Percentiles rank a stretch among this genome's conserved stretches.
Conservation (phyloP, 2,888 invertebrate genomes). For the Catocala sponsa region DNA sequence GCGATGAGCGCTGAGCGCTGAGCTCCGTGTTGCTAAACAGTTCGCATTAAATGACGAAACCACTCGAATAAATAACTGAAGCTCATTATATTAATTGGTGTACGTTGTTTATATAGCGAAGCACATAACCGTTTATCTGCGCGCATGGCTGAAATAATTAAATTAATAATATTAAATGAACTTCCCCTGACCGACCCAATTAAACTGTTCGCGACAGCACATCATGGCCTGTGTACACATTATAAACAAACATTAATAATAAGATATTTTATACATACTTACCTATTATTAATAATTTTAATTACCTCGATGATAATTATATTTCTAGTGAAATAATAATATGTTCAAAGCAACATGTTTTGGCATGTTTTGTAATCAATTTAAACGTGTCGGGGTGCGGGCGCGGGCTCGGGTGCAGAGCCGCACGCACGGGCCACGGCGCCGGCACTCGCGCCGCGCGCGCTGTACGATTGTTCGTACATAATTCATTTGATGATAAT, state of each 20-base stretch:
- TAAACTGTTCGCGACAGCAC: conserved; percentile 17
- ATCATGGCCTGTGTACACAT: conserved; percentile 1
- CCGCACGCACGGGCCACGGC: too few relatives aligned
- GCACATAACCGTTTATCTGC: too few relatives aligned
- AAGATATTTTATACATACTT: conserved; percentile 23
- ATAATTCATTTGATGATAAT: conserved; percentile 26
- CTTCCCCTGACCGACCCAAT: conserved; percentile 26
- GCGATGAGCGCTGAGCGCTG: too few relatives aligned
- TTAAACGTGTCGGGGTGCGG: conserved; percentile 16
- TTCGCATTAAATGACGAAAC: too few relatives aligned
- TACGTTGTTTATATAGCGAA: too few relatives aligned
- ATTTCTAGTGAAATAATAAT: conserved; percentile 28
- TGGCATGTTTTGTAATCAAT: conserved; percentile 35
- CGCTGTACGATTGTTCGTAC: conserved; percentile 15
- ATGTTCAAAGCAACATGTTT: conserved; percentile 24
- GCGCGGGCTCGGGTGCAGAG: neutral
- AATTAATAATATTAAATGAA: conserved; percentile 22
- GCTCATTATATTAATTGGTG: too few relatives aligned
- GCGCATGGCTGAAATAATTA: conserved; percentile 11
- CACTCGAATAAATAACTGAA: too few relatives aligned
- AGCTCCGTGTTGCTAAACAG: too few relatives aligned
- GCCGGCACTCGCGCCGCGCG: neutral
- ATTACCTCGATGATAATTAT: conserved; percentile 34
- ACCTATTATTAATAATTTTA: conserved; percentile 33
- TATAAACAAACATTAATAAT: conserved; percentile 17